Conservation (phyloP, 2,888 invertebrate genomes). For the Dastarcus helophoroides region DNA sequence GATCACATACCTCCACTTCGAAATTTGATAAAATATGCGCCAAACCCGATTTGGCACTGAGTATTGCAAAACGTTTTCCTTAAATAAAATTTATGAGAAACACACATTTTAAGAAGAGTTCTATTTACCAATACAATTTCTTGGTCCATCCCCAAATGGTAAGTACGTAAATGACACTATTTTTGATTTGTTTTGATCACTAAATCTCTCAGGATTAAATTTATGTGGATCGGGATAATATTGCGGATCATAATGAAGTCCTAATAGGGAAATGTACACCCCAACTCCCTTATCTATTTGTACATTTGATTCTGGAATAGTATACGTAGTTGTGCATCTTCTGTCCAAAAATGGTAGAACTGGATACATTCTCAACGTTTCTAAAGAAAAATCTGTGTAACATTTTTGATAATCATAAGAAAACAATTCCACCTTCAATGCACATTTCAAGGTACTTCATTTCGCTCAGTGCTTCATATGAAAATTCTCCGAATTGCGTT, state of each 20-base stretch:
- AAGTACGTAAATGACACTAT: constrained; percentile 6
- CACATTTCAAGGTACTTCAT: constrained; percentile 40
- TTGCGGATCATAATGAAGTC: constrained; percentile 7
- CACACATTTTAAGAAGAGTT: not conserved
- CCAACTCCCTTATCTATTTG: constrained; percentile 6
- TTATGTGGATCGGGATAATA: constrained; percentile 7
- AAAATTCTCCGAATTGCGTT: constrained; percentile 27
- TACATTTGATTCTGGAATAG: constrained; percentile 6
- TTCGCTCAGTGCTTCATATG: constrained; percentile 35
- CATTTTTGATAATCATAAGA: too few species aligned
- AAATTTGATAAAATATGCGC: constrained; percentile 6
- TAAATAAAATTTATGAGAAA: constrained; percentile 1
- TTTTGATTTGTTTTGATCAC: not conserved
- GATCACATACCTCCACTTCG: not conserved
- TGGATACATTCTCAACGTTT: constrained; percentile 8
- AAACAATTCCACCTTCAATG: constrained; percentile 22
- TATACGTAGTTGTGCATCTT: constrained; percentile 7
- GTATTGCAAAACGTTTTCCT: constrained; percentile 5
- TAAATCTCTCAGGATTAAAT: constrained; percentile 9
- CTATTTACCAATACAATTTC: constrained; percentile 7
- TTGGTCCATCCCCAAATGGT: constrained; percentile 8
- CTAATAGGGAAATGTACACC: constrained; percentile 6
- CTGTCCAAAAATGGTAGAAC: constrained; percentile 7
- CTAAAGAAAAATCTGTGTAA: constrained; percentile 5
- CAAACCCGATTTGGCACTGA: constrained; percentile 5